Conservation (phyloP, 2,797 vertebrate species). For the Pelochelys cantorii region DNA sequence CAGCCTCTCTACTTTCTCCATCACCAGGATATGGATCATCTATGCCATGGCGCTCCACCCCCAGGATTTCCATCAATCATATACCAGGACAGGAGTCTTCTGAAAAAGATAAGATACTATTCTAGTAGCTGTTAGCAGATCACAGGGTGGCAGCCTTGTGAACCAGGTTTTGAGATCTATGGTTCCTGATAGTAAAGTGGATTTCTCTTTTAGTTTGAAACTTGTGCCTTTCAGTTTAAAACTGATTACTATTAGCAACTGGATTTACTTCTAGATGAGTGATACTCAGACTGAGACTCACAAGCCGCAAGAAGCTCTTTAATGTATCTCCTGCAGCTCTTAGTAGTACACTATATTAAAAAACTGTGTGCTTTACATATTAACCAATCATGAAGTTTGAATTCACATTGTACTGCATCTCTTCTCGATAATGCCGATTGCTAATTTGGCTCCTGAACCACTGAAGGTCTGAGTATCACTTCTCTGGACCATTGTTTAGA, state of each 20-base stretch:
- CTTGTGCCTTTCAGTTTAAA: neutral
- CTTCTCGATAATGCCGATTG: neutral
- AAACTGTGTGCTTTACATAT: neutral
- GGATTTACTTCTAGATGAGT: conserved; percentile 5
- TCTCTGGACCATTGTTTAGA: neutral
- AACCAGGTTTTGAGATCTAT: neutral
- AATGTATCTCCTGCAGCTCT: neutral
- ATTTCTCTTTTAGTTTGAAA: neutral
- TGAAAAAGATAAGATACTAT: neutral
- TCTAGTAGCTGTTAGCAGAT: neutral
- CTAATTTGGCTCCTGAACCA: neutral
- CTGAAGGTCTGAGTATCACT: neutral
- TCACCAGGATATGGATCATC: too few relatives aligned
- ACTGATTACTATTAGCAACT: neutral
- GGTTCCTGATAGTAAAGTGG: neutral
- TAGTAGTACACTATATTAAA: neutral
- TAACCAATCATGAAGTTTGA: neutral
- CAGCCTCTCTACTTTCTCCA: too few relatives aligned
- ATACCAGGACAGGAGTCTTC: neutral
- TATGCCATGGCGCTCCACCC: too few relatives aligned
- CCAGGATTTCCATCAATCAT: neutral
- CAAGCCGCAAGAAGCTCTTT: neutral
- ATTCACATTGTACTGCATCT: neutral
- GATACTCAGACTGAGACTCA: neutral
- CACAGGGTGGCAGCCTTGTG: neutral